phyloP scores from a whole-genome alignment of 2,113 vertebrate genomes.

The Paralichthys olivaceus region DNA sequence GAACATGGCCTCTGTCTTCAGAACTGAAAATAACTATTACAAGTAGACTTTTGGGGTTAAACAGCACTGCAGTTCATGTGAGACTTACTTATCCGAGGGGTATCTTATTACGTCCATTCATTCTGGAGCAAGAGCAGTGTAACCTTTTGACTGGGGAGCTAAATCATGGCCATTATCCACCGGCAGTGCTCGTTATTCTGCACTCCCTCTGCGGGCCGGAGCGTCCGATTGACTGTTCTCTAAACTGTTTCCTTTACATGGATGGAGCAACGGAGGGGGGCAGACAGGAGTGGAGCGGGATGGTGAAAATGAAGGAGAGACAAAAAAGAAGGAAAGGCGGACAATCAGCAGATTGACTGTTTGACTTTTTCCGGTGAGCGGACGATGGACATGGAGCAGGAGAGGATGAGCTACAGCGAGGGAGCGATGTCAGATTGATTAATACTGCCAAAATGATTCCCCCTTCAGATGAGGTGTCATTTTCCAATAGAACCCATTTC shows the following conservation, averaged over 20 bases:
- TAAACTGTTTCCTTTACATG: slow-evolving; percentile 74
- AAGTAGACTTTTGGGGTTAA: slow-evolving; percentile 60
- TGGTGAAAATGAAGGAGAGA: slow-evolving; percentile 8
- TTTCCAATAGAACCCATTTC: slow-evolving; percentile 57
- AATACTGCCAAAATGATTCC: slow-evolving; percentile 52
- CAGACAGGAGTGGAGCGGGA: background rate
- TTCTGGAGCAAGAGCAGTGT: slow-evolving; percentile 68
- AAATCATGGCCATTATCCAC: slow-evolving; percentile 78
- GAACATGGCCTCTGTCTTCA: slow-evolving; percentile 34
- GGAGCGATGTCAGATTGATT: slow-evolving; percentile 60
- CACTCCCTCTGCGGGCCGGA: slow-evolving; percentile 71
- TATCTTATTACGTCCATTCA: slow-evolving; percentile 79
- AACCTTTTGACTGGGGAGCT: slow-evolving; percentile 77
- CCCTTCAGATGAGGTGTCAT: slow-evolving; percentile 61
- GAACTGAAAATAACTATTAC: slow-evolving; percentile 52
- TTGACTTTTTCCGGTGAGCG: slow-evolving; percentile 32
- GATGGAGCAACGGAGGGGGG: slow-evolving; percentile 14
- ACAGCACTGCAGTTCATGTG: slow-evolving; percentile 59
- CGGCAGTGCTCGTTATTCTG: slow-evolving; percentile 72
- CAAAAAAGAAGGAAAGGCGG: slow-evolving; percentile 32
- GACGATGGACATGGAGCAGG: slow-evolving; percentile 3
- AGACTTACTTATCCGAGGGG: slow-evolving; percentile 73
- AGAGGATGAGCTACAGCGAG: slow-evolving; percentile 13
- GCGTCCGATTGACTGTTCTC: slow-evolving; percentile 69
- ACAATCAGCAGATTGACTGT: slow-evolving; percentile 27